Evolutionary conservation across 1,140 invertebrate species (phyloP), one percentile per base, ranked within the genome.

Genomic region (Drosophila eugracilis): DNA sequence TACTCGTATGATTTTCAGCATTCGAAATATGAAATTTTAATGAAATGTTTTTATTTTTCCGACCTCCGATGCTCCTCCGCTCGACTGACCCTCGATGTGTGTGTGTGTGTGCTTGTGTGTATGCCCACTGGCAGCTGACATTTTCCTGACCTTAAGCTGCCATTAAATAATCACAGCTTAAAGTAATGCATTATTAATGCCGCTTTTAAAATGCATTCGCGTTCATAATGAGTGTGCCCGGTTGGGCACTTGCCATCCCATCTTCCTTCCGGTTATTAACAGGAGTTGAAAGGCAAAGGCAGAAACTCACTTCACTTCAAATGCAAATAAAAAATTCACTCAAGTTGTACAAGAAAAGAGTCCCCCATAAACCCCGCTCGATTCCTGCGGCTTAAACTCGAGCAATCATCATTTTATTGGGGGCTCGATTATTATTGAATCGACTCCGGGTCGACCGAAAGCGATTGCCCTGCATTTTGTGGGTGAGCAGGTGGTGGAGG

Each of bases 371-470:
- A 14, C 7, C 5, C n/a, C 4, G n/a, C 19, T n/a, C 14, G 30
- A 59, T 28, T 28, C 32, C 52, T 34, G 15, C 10, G 44, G 52
- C 67, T 73, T 80, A 65, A 81, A 75, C 45, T 50, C 39, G 48
- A 41, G 73, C 73, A 81, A 88, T 88, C 77, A 81, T 88, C 81
- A 49, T 81, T 86, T 86, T 81, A 86, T 88, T 77, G 73, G 57
- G 57, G 24, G 66, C 79, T 77, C 79, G 80, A 85, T 85, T 85
- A 81, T 85, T 85, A 77, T 86, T 86, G 67, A 86, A 86, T 76
- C 15, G 57, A 37, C 30, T 44, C 10, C 15, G 24, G 55, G 30
- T 1, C 5, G n/a, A 41, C 32, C 44, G 5, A 4, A 4, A 58
- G 39, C 72, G 75, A 75, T 48, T 57, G 59, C 32, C 48, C 32